Evolutionary conservation across 1,140 invertebrate species (phyloP).

Genomic region (Drosophila santomea): DNA sequence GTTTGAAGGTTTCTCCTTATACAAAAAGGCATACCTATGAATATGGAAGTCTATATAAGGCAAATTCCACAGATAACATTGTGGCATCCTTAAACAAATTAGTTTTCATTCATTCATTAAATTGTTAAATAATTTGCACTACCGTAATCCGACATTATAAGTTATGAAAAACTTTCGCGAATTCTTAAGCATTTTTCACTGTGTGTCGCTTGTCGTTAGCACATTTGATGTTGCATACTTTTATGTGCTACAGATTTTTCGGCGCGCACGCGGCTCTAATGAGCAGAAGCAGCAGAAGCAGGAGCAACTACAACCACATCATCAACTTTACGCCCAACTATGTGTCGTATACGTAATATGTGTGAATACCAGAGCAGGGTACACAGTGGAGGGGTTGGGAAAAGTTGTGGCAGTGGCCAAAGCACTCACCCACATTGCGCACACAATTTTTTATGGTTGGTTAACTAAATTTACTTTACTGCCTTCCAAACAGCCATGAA

Average conservation of each 20-base stretch:
- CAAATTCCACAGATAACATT: background rate
- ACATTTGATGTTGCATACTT: conserved; percentile 75
- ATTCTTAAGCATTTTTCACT: conserved; percentile 13
- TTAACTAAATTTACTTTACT: conserved; percentile 64
- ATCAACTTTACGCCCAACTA: conserved; percentile 69
- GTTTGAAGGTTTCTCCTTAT: too few species aligned
- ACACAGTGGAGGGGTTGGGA: background rate
- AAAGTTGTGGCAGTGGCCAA: conserved; percentile 31
- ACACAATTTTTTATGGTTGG: conserved; percentile 59
- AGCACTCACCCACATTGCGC: conserved; percentile 48
- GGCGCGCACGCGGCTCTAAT: conserved; percentile 65
- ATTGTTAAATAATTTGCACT: too few species aligned
- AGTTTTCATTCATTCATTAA: too few species aligned
- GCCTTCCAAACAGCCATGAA: conserved; percentile 18
- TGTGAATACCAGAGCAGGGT: conserved; percentile 23
- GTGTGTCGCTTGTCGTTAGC: conserved; percentile 54
- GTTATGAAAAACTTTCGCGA: background rate
- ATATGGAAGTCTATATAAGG: too few species aligned
- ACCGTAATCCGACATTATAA: too few species aligned
- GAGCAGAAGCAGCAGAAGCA: conserved; percentile 42
- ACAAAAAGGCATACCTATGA: too few species aligned
- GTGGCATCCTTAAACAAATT: too few species aligned
- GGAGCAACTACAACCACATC: conserved; percentile 50
- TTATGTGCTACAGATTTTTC: conserved; percentile 69
- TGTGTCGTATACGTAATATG: conserved; percentile 74